phyloP scores from a whole-genome alignment of 1,140 invertebrate species.

The Idris sp. region DNA sequence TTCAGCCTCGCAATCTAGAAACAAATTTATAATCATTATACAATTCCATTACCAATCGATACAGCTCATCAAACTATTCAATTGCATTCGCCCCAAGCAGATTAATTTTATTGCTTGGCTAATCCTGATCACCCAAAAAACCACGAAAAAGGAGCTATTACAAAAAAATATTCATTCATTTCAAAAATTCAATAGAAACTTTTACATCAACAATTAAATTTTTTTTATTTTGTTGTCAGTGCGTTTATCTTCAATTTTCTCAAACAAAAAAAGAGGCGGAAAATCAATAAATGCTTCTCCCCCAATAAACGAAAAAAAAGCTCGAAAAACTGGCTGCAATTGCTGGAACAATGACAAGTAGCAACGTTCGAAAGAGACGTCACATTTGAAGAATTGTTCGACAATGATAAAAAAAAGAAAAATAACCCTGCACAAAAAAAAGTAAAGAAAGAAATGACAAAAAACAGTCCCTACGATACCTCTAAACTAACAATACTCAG shows the following conservation, averaged over 20 bases:
- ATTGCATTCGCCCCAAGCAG: constrained; percentile 33
- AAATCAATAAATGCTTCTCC: constrained; percentile 39
- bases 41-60: constrained; percentile 32
- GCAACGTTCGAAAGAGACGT: constrained; percentile 39
- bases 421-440: too few relatives aligned
- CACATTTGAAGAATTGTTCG: constrained; percentile 45
- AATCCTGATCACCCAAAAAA: constrained; percentile 12
- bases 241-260: too few relatives aligned
- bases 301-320: constrained; percentile 32
- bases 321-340: constrained; percentile 38
- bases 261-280: neutral
- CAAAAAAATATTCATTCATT: constrained; percentile 21
- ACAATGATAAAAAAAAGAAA: constrained; percentile 22
- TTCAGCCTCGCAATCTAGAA: constrained; percentile 25
- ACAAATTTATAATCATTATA: constrained; percentile 44
- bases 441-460: constrained; percentile 33
- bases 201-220: too few relatives aligned
- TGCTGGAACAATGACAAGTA: constrained; percentile 23
- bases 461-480: constrained; percentile 45
- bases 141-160: too few relatives aligned
- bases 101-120: constrained; percentile 23
- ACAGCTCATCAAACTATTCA: constrained; percentile 34
- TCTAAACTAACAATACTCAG: constrained; percentile 56
- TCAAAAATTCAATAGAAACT: constrained; percentile 1
- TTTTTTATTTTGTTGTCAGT: too few relatives aligned